These are phyloP conservation scores for Dissostichus mawsoni DNA, from an alignment of 2,113 vertebrate species.

Conservation along the genomic window DNA sequence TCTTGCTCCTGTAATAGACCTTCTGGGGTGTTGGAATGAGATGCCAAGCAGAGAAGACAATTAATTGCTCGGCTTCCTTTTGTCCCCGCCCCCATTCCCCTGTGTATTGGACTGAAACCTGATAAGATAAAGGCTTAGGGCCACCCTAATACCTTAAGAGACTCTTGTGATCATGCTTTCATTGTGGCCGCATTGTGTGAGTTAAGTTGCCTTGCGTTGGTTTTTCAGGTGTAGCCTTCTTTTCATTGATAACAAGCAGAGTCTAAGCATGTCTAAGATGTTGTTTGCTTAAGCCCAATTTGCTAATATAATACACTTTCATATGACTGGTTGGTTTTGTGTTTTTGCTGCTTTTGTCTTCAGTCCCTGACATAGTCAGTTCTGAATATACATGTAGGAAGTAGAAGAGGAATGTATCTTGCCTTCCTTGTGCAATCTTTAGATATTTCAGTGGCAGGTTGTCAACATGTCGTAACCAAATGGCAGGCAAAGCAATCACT, in stretches of 20 bases:
- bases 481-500: slow-evolving; percentile 20
- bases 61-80: slow-evolving; percentile 86
- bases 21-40: slow-evolving; percentile 85
- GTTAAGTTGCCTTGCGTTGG: slow-evolving; percentile 19
- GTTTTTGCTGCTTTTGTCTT: slow-evolving; percentile 15
- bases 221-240: background rate
- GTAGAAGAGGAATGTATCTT: slow-evolving; percentile 14
- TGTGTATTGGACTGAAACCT: slow-evolving; percentile 76
- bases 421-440: slow-evolving; percentile 8
- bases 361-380: background rate
- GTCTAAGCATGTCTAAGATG: no score
- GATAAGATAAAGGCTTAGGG: slow-evolving; percentile 81
- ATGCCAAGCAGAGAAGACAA: slow-evolving; percentile 85
- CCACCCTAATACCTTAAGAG: slow-evolving; percentile 76
- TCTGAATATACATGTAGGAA: slow-evolving; percentile 6
- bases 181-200: slow-evolving; percentile 49
- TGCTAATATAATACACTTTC: background rate
- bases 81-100: slow-evolving; percentile 69
- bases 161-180: slow-evolving; percentile 48
- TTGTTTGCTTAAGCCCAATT: background rate
- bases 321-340: slow-evolving; percentile 7
- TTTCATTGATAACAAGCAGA: background rate
- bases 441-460: slow-evolving; percentile 37
- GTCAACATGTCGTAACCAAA: slow-evolving; percentile 19
- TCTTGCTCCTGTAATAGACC: slow-evolving; percentile 84